A percentile compares a stretch with the other conserved stretches of the same genome.
Conservation (phyloP, 2,797 vertebrate species). For the Anguilla obscura region DNA sequence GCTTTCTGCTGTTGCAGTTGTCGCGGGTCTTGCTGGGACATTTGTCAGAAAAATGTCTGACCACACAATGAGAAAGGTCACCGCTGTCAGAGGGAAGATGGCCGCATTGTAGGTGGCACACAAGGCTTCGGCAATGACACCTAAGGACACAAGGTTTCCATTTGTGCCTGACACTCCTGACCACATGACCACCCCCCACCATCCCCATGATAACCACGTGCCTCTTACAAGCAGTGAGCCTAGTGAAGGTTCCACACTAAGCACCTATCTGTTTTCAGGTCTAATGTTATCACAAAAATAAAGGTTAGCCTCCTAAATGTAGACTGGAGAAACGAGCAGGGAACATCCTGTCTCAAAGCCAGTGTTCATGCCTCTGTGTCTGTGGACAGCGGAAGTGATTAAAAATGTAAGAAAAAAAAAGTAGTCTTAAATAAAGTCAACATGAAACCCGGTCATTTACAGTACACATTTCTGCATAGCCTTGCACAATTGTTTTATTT, state of each 20-base stretch:
- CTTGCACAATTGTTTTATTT: background rate
- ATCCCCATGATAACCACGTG: background rate
- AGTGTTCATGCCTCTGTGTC: background rate
- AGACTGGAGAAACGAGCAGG: background rate
- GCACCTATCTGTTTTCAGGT: slow-evolving; percentile 1
- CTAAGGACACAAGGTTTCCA: background rate
- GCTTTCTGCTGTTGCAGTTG: background rate
- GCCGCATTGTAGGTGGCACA: background rate
- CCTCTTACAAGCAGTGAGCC: background rate
- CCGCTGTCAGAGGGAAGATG: background rate
- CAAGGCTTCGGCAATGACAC: background rate
- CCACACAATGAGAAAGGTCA: background rate
- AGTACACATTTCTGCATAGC: background rate
- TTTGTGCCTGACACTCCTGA: background rate
- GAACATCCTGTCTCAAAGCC: background rate
- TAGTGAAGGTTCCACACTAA: background rate
- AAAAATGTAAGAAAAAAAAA: background rate
- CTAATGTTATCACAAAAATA: background rate
- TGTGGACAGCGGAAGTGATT: background rate
- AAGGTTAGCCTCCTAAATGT: background rate
- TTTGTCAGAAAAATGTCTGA: background rate
- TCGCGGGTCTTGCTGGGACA: background rate
- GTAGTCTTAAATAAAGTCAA: background rate
- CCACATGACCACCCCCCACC: background rate
- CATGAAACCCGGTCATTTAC: background rate